Conservation (phyloP, 2,113 vertebrate genomes). For the Bolborhynchus lineola region DNA sequence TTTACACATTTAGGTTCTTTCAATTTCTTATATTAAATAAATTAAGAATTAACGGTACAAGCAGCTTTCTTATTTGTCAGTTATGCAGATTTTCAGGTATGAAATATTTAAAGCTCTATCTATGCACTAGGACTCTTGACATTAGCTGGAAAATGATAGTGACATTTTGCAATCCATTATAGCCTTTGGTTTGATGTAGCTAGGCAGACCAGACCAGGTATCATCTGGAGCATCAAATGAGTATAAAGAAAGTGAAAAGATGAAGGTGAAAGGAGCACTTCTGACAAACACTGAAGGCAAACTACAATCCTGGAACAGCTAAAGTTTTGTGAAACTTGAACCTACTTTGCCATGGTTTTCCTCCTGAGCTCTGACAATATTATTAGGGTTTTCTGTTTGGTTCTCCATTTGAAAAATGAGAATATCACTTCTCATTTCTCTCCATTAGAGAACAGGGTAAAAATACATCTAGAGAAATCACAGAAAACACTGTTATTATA, state of each 20-base stretch:
- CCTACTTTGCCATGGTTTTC: background rate
- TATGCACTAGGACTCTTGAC: background rate
- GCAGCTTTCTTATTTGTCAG: background rate
- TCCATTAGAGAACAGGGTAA: background rate
- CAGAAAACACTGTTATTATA: background rate
- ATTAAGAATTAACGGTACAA: background rate
- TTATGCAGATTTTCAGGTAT: background rate
- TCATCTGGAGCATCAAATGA: background rate
- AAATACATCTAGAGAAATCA: background rate
- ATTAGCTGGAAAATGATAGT: background rate
- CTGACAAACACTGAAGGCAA: background rate
- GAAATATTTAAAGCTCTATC: background rate
- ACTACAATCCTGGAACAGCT: background rate
- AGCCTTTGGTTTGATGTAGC: background rate
- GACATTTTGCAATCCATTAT: background rate
- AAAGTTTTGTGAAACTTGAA: background rate
- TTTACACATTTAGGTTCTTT: background rate
- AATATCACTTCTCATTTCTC: background rate
- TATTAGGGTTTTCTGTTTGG: background rate
- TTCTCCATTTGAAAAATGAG: background rate
- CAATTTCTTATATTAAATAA: background rate
- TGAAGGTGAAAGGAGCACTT: background rate
- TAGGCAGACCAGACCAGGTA: background rate
- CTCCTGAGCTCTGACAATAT: background rate
- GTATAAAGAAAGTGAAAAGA: background rate